These are phyloP conservation scores for Epinephelus coioides DNA, from an alignment of 2,797 vertebrate species.

Conservation along the genomic window DNA sequence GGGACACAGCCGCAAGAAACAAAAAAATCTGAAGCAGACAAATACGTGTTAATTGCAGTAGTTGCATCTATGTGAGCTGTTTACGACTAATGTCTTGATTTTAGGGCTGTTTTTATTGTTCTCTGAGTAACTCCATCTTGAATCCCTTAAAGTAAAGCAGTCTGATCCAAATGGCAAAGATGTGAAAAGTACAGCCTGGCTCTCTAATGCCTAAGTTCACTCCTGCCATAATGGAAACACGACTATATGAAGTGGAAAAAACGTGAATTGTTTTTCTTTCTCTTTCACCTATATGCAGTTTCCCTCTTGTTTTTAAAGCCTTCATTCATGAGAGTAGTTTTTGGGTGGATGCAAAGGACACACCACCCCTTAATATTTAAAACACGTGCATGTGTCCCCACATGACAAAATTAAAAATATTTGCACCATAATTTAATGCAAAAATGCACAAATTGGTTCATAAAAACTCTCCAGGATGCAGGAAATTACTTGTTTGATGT, in stretches of 20 bases:
- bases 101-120: constrained; percentile 54
- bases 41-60: constrained; percentile 14
- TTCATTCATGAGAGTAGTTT: too few species aligned
- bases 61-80: constrained; percentile 42
- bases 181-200: background rate
- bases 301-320: background rate
- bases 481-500: too few species aligned
- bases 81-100: constrained; percentile 51
- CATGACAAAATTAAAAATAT: too few species aligned
- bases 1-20: background rate
- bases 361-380: too few species aligned
- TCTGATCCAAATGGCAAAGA: constrained; percentile 28
- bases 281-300: background rate
- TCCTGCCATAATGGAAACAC: background rate
- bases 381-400: too few species aligned
- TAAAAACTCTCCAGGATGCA: too few species aligned
- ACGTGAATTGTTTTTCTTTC: background rate
- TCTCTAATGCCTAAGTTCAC: background rate
- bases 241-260: background rate
- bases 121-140: constrained; percentile 46
- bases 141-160: constrained; percentile 46
- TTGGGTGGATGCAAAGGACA: too few species aligned
- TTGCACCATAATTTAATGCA: too few species aligned
- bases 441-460: too few species aligned
- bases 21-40: constrained; percentile 11